Evolutionary conservation across 1,140 invertebrate genomes (phyloP), one percentile per base, ranked within the genome.

Genomic region (Varroa destructor): DNA sequence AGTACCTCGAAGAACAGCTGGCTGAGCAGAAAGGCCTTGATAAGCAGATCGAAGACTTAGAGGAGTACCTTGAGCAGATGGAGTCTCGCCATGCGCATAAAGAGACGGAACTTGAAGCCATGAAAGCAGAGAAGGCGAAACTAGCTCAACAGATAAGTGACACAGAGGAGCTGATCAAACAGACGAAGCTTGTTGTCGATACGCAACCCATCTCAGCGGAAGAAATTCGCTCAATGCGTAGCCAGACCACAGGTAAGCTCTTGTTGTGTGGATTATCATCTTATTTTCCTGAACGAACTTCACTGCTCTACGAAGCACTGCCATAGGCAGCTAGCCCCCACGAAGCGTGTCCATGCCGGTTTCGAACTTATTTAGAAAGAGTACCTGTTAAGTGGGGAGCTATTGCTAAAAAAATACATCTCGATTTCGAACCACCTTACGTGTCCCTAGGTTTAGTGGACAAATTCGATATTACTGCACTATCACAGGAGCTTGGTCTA

Each of bases 181-280:
- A 67, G 46, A 67, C 61, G 12, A 67, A 46, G 8, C 40, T 43
- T 5, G 37, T 67, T 37, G 61, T 67, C 61, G 61, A 67, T 46
- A 46, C 61, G 12, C 61, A 67, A 37, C 37, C 61, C 40, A 67
- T 67, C 12, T 67, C 61, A 12, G 40, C 12, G 14, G 61, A 67
- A 2, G 61, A 67, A 40, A 67, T 67, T 37, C 61, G 61, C 40
- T 12, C 40, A 37, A 67, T 67, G 12, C 61, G 61, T 5, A 46
- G 40, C 36, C 40, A 67, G 36, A 4, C 61, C 12, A 67, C 2
- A 67, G 61, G 61, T 37, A 12, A 58, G 57, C 42, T 58, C 12
- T 3, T 42, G 55, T 56, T 42, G 25, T 3, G 57, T 37, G 57
- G 40, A 40, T 8, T 14, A 40, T 36, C 12, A 4, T 40, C 12